Evolutionary conservation across 2,888 invertebrate species (phyloP).

Genomic region (Drosophila anomelani): DNA sequence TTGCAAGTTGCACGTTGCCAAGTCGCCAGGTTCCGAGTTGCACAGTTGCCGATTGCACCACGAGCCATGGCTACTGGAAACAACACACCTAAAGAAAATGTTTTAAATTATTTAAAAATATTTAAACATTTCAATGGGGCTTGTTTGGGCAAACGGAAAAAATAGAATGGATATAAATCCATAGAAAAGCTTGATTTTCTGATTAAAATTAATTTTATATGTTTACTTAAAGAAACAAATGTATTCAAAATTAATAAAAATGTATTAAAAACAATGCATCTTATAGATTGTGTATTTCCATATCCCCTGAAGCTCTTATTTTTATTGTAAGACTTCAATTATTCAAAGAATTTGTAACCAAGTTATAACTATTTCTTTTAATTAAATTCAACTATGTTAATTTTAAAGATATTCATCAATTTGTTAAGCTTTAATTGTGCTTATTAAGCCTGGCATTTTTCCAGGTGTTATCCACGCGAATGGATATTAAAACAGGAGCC

Average conservation of each 20-base stretch:
- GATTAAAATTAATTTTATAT: too few relatives aligned
- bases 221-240: not conserved
- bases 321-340: not conserved
- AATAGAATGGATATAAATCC: not conserved
- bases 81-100: constrained; percentile 15
- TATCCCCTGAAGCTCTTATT: not conserved
- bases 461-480: constrained; percentile 14
- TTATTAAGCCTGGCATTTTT: constrained; percentile 1
- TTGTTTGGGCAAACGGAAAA: rapidly evolving
- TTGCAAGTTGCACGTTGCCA: constrained; percentile 54
- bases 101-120: rapidly evolving
- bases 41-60: constrained; percentile 49
- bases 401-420: not conserved
- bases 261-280: too few relatives aligned
- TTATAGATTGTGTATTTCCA: not conserved
- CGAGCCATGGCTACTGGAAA: constrained; percentile 48
- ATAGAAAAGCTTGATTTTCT: not conserved
- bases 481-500: constrained; percentile 25
- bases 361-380: not conserved
- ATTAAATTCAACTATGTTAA: not conserved
- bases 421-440: constrained; percentile 3
- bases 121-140: not conserved
- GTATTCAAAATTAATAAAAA: not conserved
- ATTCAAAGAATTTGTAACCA: not conserved
- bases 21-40: constrained; percentile 36